Evolutionary conservation across 2,888 invertebrate genomes (phyloP).

Genomic region (Leucania comma): DNA sequence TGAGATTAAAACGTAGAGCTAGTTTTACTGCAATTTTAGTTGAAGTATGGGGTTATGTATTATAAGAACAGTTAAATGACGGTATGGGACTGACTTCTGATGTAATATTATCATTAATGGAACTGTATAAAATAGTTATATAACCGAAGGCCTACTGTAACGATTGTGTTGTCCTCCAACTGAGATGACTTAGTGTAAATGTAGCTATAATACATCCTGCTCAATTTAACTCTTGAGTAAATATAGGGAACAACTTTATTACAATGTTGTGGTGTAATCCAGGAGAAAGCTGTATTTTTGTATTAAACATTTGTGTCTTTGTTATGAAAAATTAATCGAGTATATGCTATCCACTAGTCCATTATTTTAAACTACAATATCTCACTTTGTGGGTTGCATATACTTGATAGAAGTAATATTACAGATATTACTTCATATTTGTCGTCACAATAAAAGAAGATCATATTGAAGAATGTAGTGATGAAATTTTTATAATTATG

Average conservation of each 20-base stretch:
- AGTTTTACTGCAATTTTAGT: conserved; percentile 86
- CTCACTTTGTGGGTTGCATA: conserved; percentile 53
- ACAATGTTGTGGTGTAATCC: conserved; percentile 70
- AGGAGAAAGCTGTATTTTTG: conserved; percentile 79
- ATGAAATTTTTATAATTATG: conserved; percentile 28
- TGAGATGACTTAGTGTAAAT: conserved; percentile 87
- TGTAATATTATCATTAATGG: conserved; percentile 87
- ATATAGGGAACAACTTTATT: conserved; percentile 80
- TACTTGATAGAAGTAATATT: conserved; percentile 46
- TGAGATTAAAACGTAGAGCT: conserved; percentile 87
- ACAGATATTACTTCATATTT: conserved; percentile 19
- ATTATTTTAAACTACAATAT: conserved; percentile 55
- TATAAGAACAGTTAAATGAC: conserved; percentile 85
- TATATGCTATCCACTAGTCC: conserved; percentile 64
- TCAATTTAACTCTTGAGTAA: conserved; percentile 88
- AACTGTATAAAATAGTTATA: conserved; percentile 87
- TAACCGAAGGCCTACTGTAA: conserved; percentile 86
- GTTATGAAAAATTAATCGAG: conserved; percentile 53
- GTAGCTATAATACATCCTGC: conserved; percentile 87
- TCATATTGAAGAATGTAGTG: conserved; percentile 24
- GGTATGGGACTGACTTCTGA: conserved; percentile 88
- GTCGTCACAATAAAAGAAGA: conserved; percentile 24
- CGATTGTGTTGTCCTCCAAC: conserved; percentile 84
- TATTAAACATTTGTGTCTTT: conserved; percentile 50
- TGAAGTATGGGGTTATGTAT: conserved; percentile 86